Conservation (phyloP, 2,113 vertebrate species). For the Perognathus longimembris region DNA sequence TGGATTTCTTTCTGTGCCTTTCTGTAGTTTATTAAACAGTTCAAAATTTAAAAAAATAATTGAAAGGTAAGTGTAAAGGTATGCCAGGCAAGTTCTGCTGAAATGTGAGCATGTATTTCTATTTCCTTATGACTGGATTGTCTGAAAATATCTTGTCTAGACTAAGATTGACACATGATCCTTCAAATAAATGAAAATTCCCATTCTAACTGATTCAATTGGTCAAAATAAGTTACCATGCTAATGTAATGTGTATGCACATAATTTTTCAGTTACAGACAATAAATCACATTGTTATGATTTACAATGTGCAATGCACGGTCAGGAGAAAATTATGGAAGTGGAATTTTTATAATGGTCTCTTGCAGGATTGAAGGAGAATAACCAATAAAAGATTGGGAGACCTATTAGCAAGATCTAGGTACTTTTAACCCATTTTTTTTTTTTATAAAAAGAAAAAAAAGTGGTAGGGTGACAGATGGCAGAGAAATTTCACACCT, state of each 20-base stretch:
- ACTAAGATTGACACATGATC: neutral
- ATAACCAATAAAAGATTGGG: neutral
- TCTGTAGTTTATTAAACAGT: neutral
- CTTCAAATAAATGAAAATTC: slow-evolving; percentile 30
- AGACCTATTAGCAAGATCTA: neutral
- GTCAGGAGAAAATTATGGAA: neutral
- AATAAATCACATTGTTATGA: neutral
- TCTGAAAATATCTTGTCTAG: neutral
- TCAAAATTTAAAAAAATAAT: neutral
- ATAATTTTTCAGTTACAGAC: neutral
- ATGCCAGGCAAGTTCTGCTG: neutral
- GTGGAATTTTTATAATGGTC: neutral
- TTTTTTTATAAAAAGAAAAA: neutral
- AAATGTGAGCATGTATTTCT: neutral
- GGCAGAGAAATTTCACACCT: neutral
- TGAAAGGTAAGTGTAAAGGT: neutral
- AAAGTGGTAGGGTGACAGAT: no score
- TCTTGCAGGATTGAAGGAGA: neutral
- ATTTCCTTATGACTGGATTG: neutral
- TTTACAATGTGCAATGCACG: neutral
- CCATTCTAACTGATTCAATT: neutral
- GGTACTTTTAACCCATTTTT: neutral
- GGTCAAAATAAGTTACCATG: neutral
- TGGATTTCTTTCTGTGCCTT: neutral
- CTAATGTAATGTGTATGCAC: neutral